Evolutionary conservation across 1,140 invertebrate species (phyloP).

Genomic region (Drosophila orosa): DNA sequence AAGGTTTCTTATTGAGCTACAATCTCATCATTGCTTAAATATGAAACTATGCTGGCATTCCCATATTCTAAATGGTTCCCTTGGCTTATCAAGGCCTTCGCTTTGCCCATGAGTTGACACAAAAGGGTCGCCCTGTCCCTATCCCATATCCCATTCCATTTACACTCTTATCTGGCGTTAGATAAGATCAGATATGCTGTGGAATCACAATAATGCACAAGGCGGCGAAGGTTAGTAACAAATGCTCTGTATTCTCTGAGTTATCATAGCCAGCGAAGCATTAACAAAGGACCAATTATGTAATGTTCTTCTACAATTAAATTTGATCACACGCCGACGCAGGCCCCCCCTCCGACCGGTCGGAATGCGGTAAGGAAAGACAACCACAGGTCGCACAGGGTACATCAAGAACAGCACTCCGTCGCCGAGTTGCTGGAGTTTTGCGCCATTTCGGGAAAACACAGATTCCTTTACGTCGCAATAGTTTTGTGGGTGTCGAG

Average conservation of each 20-base stretch:
- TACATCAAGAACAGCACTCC: neutral
- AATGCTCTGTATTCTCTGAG: slow-evolving; percentile 33
- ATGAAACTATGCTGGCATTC: neutral
- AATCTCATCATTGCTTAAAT: neutral
- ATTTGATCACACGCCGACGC: slow-evolving; percentile 27
- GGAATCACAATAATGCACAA: neutral
- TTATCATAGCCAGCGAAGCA: slow-evolving; percentile 29
- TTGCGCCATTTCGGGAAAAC: neutral
- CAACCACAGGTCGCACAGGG: slow-evolving; percentile 1
- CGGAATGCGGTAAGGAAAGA: neutral
- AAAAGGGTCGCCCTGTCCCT: neutral
- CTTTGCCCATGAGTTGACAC: neutral
- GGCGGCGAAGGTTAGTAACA: slow-evolving; percentile 8
- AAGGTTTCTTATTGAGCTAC: neutral
- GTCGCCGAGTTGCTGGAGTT: neutral
- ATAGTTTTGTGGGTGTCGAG: slow-evolving; percentile 19
- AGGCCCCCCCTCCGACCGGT: slow-evolving; percentile 5
- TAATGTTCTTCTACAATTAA: slow-evolving; percentile 30
- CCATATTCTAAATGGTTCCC: neutral
- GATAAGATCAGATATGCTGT: slow-evolving; percentile 13
- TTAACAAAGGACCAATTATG: slow-evolving; percentile 26
- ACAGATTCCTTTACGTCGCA: neutral
- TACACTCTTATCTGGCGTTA: slow-evolving; percentile 5
- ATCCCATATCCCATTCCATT: too few relatives aligned
- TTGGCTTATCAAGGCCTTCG: neutral